Conservation (phyloP, 2,113 vertebrate genomes). For the Stegastes partitus region DNA sequence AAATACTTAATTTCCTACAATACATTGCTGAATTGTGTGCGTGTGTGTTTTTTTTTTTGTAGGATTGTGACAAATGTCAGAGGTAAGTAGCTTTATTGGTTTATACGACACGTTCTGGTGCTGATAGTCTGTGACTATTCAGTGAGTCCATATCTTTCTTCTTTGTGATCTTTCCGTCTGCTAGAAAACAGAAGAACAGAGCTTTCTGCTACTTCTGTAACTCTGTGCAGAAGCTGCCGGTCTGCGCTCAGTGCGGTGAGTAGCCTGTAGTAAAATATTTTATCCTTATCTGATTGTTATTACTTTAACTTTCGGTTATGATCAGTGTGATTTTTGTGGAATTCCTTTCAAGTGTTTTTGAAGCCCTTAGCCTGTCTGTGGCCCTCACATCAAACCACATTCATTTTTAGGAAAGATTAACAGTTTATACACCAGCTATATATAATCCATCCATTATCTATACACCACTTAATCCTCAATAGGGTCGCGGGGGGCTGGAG, state of each 20-base stretch:
- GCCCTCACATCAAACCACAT: too few species aligned
- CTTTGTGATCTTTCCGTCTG: constrained; percentile 40
- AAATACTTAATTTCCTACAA: not conserved
- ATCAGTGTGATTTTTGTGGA: too few species aligned
- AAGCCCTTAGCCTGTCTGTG: too few species aligned
- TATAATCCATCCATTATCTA: too few species aligned
- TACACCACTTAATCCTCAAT: too few species aligned
- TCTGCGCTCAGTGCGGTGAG: constrained; percentile 98
- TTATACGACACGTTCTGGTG: not conserved
- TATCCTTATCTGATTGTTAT: not conserved
- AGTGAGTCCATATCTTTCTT: not conserved
- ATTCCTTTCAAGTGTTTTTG: too few species aligned
- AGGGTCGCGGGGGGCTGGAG: too few species aligned
- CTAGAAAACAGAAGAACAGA: constrained; percentile 97
- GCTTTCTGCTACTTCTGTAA: constrained; percentile 99
- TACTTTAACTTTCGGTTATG: not conserved
- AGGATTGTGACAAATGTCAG: constrained; percentile 99
- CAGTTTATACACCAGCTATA: too few species aligned
- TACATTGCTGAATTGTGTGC: not conserved
- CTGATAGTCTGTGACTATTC: not conserved
- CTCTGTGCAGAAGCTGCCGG: constrained; percentile 94
- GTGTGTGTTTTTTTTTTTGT: constrained; percentile 74
- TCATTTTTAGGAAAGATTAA: too few species aligned
- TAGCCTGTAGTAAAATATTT: constrained; percentile 31
- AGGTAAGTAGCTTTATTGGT: constrained; percentile 84